Evolutionary conservation across 1,140 invertebrate species (phyloP).

Genomic region (Lepidurus packardi): DNA sequence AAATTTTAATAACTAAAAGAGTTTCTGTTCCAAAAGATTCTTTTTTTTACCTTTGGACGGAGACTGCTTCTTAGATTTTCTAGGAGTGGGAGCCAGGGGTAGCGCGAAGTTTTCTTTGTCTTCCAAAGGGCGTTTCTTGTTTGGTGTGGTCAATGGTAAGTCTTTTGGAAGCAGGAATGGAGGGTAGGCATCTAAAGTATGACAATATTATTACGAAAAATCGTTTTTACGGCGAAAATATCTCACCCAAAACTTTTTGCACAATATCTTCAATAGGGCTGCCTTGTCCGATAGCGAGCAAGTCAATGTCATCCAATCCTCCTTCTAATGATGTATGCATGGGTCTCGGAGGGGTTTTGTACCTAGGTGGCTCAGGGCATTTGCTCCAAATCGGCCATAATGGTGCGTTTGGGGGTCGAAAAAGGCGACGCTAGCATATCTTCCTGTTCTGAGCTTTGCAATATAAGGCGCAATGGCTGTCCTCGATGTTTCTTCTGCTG

Average conservation of each 20-base stretch:
- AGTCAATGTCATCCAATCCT: conserved; percentile 43
- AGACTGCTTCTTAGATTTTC: conserved; percentile 35
- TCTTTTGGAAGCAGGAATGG: conserved; percentile 15
- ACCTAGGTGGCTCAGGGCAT: conserved; percentile 32
- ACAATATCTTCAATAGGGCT: conserved; percentile 35
- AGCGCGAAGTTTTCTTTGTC: conserved; percentile 38
- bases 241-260: conserved; percentile 35
- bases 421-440: conserved; percentile 19
- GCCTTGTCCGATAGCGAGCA: conserved; percentile 42
- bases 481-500: conserved; percentile 59
- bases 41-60: conserved; percentile 15
- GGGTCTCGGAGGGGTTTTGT: conserved; percentile 38
- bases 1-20: too few species aligned
- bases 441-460: not conserved
- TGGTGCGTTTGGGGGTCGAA: conserved; percentile 26
- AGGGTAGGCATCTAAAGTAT: conserved; percentile 3
- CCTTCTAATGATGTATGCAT: conserved; percentile 45
- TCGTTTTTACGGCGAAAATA: not conserved
- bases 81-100: conserved; percentile 39
- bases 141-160: not conserved
- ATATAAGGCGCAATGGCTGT: conserved; percentile 43
- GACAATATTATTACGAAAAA: not conserved
- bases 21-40: not conserved
- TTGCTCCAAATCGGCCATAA: conserved; percentile 34
- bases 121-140: conserved; percentile 33